Evolutionary conservation across 1,140 invertebrate genomes (phyloP).

Genomic region (Zaprionus inermis): DNA sequence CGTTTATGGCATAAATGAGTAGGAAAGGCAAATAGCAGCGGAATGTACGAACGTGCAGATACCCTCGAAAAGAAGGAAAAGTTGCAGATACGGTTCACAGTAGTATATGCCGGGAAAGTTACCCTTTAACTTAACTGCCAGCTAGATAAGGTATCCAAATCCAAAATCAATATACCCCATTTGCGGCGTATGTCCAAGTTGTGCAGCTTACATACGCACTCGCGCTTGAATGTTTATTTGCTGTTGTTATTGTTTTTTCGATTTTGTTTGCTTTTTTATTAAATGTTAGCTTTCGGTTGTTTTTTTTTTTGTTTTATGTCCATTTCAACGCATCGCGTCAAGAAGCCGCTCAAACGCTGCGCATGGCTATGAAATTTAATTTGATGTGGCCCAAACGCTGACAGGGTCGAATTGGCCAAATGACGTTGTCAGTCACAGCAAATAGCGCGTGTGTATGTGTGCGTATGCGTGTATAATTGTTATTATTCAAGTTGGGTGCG

Average conservation of each 20-base stretch:
- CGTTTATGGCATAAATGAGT: slow-evolving; percentile 65
- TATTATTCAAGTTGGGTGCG: background rate
- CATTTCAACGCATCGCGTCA: slow-evolving; percentile 46
- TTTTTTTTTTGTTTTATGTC: slow-evolving; percentile 29
- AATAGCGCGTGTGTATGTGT: background rate
- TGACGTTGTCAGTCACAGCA: slow-evolving; percentile 43
- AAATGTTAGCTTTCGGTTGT: slow-evolving; percentile 20
- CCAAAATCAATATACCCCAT: background rate
- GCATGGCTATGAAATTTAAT: slow-evolving; percentile 48
- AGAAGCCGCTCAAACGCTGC: slow-evolving; percentile 39
- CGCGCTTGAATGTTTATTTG: slow-evolving; percentile 40
- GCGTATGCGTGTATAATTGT: slow-evolving; percentile 13
- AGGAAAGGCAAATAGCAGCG: background rate
- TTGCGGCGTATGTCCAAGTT: background rate
- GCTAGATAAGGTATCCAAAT: background rate
- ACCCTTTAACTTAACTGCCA: background rate
- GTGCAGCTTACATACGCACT: slow-evolving; percentile 4
- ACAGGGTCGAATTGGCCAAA: slow-evolving; percentile 38
- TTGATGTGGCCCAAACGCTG: slow-evolving; percentile 36
- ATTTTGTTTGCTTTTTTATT: slow-evolving; percentile 49
- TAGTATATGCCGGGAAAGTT: background rate
- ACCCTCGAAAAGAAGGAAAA: background rate
- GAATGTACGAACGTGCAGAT: background rate
- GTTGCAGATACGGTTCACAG: background rate
- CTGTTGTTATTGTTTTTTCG: slow-evolving; percentile 23